Base-by-base conservation (phyloP, 2,113 vertebrate genomes). In the Mugil cephalus region DNA sequence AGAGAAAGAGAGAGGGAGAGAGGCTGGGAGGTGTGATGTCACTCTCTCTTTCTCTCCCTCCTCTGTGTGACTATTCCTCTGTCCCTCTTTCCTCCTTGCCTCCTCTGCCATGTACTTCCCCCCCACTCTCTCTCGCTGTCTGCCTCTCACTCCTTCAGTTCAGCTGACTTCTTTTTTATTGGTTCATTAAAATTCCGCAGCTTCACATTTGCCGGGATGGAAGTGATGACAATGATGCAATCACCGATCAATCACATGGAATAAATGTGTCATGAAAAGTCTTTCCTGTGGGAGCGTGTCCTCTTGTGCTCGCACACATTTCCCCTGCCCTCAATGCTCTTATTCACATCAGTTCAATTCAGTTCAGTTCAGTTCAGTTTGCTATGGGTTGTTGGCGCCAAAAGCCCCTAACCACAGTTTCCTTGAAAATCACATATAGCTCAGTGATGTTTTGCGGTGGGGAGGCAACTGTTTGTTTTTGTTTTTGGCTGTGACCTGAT, bases 21-120 rank as follows among this genome's bases (percentile, higher is more conserved):
- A 43, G 51, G 69, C 40, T 18, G 59, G 30, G 9, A 78, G 72
- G 83, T 82, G 89, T 89, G 85, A 91, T 84, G 83, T 92, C 89
- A 88, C 79, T 67, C 51, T 50, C 60, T 59, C 48, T 43, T 54
- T 61, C 45, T 56, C 64, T n/a, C 56, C 66, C 58, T 50, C 34
- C 66, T 73, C 43, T 60, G 4, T 18, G 42, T 51, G 10, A 21
- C 17, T 1, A 4, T 53, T 7, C 62, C 18, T 52, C 40, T 21
- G 38, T 54, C 35, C 30, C 51, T 39, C 34, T 10, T 10, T 18
- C 10, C 46, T 19, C 21, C 17, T 48, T 50, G 35, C 30, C 24
- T 54, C 54, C 21, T 61, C 30, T 46, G 10, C 40, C 58, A 15
- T 45, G 43, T 43, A 45, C 67, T 73, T 50, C 51, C 60, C 45